These are phyloP conservation scores for Tragopan temminckii DNA, from an alignment of 2,797 vertebrate genomes.

Conservation along the genomic window DNA sequence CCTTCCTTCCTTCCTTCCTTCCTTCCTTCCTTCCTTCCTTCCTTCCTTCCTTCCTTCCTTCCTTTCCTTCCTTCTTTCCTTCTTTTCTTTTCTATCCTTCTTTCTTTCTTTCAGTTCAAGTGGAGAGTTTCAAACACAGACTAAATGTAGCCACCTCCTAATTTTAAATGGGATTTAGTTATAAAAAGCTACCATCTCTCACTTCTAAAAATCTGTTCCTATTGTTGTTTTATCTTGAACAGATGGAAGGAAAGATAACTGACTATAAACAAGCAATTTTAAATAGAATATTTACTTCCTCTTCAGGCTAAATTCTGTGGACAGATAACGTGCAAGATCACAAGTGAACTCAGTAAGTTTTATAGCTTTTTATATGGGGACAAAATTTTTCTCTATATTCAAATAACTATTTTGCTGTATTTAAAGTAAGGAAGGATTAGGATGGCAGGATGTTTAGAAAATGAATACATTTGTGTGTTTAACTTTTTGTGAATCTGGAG, in stretches of 20 bases:
- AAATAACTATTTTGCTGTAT: background rate
- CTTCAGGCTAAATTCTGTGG: background rate
- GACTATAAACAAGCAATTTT: background rate
- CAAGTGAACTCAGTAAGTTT: background rate
- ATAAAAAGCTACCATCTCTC: background rate
- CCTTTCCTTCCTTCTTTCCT: background rate
- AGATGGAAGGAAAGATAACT: background rate
- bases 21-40: background rate
- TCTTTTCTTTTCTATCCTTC: fast-evolving
- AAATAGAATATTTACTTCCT: background rate
- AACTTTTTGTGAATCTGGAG: background rate
- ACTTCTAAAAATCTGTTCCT: background rate
- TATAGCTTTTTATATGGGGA: background rate
- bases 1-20: background rate
- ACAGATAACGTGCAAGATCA: background rate
- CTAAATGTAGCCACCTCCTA: background rate
- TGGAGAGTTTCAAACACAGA: background rate
- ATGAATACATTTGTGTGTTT: background rate
- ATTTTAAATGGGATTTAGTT: background rate
- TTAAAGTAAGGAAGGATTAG: background rate
- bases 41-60: background rate
- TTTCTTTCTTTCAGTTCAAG: background rate
- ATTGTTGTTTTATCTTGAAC: background rate
- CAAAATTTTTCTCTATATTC: background rate
- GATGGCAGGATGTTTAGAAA: background rate